Conservation (phyloP, 2,113 vertebrate genomes). For the Lophius piscatorius region DNA sequence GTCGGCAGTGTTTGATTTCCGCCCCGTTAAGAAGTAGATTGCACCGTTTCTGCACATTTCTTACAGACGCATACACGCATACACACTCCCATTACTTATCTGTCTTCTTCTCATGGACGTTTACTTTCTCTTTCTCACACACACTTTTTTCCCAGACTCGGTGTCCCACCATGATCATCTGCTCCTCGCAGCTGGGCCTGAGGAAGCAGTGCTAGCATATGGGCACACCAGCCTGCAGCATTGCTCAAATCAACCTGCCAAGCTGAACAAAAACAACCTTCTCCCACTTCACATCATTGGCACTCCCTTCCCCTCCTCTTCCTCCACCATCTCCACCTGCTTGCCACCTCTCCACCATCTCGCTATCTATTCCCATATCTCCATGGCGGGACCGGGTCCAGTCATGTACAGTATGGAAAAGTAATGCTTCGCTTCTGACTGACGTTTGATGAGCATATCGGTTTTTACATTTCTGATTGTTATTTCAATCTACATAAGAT, state of each 20-base stretch:
- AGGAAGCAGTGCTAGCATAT: slow-evolving; percentile 59
- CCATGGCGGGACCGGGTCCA: background rate
- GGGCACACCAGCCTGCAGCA: slow-evolving; percentile 61
- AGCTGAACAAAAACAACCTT: slow-evolving; percentile 51
- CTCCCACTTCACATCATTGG: slow-evolving; percentile 30
- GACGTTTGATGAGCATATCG: background rate
- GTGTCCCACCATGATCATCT: slow-evolving; percentile 11
- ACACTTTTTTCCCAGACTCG: background rate
- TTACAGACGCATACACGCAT: background rate
- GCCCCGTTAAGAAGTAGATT: slow-evolving; percentile 61
- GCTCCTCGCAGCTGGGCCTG: slow-evolving; percentile 61
- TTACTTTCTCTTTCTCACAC: background rate
- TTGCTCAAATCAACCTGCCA: slow-evolving; percentile 60
- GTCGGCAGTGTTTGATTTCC: slow-evolving; percentile 56
- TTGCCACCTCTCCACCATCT: background rate
- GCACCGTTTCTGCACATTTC: too few species aligned
- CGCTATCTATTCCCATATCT: too few species aligned
- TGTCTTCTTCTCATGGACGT: slow-evolving; percentile 12
- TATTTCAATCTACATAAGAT: slow-evolving; percentile 2
- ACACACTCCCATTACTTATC: background rate
- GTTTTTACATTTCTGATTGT: slow-evolving; percentile 4
- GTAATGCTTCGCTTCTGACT: background rate
- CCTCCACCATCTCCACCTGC: background rate
- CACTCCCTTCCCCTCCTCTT: slow-evolving; percentile 5
- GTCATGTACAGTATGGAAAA: background rate